These are phyloP conservation scores for Tiliqua scincoides DNA, from an alignment of 2,113 vertebrate genomes.

Conservation along the genomic window DNA sequence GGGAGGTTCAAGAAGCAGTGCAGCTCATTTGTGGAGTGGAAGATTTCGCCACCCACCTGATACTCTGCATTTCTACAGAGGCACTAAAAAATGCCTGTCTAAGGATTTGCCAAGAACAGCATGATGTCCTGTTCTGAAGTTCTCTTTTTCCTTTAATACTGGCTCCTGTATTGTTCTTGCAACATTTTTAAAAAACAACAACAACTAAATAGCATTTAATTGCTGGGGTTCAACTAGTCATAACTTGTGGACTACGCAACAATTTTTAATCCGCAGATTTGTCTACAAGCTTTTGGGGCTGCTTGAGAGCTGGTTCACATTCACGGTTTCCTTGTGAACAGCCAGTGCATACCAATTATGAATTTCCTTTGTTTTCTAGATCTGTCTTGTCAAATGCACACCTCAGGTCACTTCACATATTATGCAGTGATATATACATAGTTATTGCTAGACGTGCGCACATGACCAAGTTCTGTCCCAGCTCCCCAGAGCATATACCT, in stretches of 20 bases:
- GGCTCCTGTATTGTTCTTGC: background rate
- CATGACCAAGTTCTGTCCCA: background rate
- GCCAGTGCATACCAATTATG: background rate
- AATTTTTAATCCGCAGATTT: background rate
- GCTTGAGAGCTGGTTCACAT: background rate
- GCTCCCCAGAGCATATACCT: background rate
- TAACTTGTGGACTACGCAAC: background rate
- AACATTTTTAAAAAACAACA: background rate
- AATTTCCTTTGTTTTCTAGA: background rate
- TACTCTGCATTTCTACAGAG: constrained; percentile 35
- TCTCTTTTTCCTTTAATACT: background rate
- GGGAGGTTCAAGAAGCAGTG: constrained; percentile 22
- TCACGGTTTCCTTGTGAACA: background rate
- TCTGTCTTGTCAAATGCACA: background rate
- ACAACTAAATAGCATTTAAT: too few relatives aligned
- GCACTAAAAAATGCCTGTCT: background rate
- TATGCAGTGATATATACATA: background rate
- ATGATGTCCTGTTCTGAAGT: background rate
- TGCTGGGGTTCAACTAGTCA: too few relatives aligned
- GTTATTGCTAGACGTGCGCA: background rate
- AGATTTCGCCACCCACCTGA: constrained; percentile 17
- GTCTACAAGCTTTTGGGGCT: background rate
- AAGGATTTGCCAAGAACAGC: background rate
- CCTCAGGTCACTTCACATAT: background rate
- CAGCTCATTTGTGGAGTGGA: background rate